phyloP scores from a whole-genome alignment of 2,797 vertebrate species.

The Myiotriccus ornatus region DNA sequence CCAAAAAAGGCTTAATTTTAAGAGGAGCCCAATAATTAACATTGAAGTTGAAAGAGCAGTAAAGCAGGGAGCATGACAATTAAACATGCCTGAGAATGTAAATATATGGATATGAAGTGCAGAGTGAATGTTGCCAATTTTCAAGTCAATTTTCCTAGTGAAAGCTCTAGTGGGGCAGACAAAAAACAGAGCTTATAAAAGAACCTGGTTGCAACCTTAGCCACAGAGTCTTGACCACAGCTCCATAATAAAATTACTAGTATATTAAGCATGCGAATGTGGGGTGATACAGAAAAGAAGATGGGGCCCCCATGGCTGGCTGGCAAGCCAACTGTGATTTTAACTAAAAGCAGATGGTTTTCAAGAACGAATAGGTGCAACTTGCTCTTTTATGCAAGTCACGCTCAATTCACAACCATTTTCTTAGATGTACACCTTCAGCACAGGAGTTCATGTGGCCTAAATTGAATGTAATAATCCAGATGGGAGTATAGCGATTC shows the following conservation, averaged over 20 bases:
- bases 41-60: constrained; percentile 48
- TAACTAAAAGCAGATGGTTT: constrained; percentile 69
- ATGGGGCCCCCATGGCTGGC: constrained; percentile 48
- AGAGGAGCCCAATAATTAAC: neutral
- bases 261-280: constrained; percentile 67
- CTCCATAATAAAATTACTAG: constrained; percentile 68
- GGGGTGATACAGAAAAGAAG: constrained; percentile 55
- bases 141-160: constrained; percentile 55
- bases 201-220: constrained; percentile 60
- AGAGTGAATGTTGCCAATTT: constrained; percentile 47
- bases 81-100: constrained; percentile 50
- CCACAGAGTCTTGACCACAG: constrained; percentile 63
- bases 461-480: constrained; percentile 71
- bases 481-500: constrained; percentile 62
- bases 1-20: constrained; percentile 30
- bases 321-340: constrained; percentile 49
- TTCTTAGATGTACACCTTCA: constrained; percentile 71
- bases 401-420: constrained; percentile 67
- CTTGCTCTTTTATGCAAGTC: constrained; percentile 67
- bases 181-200: constrained; percentile 63
- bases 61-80: constrained; percentile 37
- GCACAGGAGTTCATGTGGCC: constrained; percentile 68
- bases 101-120: constrained; percentile 39
- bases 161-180: constrained; percentile 54
- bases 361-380: constrained; percentile 52